Base-by-base conservation (phyloP, 2,797 vertebrate genomes). In the Sebastes steindachneri region DNA sequence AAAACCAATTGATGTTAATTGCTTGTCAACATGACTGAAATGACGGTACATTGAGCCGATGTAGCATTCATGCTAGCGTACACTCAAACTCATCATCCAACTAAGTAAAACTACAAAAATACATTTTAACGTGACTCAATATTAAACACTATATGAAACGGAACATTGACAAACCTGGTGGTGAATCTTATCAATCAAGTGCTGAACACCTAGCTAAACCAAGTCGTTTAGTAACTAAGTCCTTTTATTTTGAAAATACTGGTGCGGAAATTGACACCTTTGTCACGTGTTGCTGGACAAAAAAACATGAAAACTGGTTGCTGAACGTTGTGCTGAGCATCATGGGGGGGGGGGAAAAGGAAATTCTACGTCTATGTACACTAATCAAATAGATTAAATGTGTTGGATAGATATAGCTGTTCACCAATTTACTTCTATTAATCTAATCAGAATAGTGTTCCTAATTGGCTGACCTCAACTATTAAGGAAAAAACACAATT, bases 61-160 rank as follows among this genome's bases (percentile, higher is more conserved):
- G 7, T 62, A 7, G 59, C 29, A 31, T 60, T 14, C 3, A 19
- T 60, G 14, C 59, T 33, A 21, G 29, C 5, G 7, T 37, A 37
- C 0, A 37, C 4, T 0, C 35, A 37, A 0, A 5, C 25, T 25
- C 23, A 9, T 58, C 14, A 28, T 19, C 28, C 17, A 37, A 37
- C 41, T 45, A 41, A 41, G 41, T 7, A 45, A 45, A 45, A 45
- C 6, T 45, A 45, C 41, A 45, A 45, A 45, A 45, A 45, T 17
- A 45, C 15, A 41, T 41, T 15, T 3, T 45, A 17, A 45, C 15
- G 1, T 45, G 15, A 45, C 7, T 45, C 41, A 45, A 17, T 45
- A 17, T 17, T n/a, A 31, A 11, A 12, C 28, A 31, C 58, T 0
- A n/a, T 12, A 60, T 60, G 29, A 60, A 60, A 60, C 5, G 1